phyloP scores from a whole-genome alignment of 2,113 vertebrate genomes.

The Platysternon megacephalum region DNA sequence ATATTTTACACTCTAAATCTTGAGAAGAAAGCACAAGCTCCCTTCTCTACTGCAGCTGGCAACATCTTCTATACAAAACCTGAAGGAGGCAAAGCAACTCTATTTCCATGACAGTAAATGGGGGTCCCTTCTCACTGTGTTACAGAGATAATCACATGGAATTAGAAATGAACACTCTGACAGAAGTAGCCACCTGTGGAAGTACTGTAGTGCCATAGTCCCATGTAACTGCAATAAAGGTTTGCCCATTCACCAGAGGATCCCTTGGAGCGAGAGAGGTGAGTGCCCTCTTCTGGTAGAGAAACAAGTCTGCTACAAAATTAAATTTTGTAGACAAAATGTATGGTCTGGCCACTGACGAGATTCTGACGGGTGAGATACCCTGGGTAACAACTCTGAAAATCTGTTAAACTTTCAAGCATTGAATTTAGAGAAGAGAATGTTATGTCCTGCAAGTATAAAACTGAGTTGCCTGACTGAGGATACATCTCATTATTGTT shows the following conservation, averaged over 20 bases:
- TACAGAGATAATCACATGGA: neutral
- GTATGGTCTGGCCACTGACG: fast-evolving
- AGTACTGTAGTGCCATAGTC: fast-evolving
- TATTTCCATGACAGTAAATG: neutral
- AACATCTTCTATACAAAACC: neutral
- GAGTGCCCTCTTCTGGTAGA: conserved; percentile 65
- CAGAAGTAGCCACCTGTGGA: neutral
- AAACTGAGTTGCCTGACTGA: neutral
- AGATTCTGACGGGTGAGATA: neutral
- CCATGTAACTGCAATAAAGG: neutral
- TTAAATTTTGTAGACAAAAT: fast-evolving
- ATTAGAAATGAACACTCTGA: neutral
- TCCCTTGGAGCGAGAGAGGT: neutral
- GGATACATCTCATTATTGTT: neutral
- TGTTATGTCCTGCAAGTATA: neutral
- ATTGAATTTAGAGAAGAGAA: fast-evolving
- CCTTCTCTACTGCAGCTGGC: neutral
- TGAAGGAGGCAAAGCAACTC: neutral
- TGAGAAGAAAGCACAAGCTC: neutral
- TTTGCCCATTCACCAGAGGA: neutral
- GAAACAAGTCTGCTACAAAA: neutral
- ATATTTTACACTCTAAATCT: neutral
- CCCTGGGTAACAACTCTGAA: neutral
- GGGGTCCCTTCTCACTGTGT: neutral
- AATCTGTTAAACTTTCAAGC: neutral